Conservation (phyloP, 2,888 invertebrate genomes). For the Blastobasis lacticolella region DNA sequence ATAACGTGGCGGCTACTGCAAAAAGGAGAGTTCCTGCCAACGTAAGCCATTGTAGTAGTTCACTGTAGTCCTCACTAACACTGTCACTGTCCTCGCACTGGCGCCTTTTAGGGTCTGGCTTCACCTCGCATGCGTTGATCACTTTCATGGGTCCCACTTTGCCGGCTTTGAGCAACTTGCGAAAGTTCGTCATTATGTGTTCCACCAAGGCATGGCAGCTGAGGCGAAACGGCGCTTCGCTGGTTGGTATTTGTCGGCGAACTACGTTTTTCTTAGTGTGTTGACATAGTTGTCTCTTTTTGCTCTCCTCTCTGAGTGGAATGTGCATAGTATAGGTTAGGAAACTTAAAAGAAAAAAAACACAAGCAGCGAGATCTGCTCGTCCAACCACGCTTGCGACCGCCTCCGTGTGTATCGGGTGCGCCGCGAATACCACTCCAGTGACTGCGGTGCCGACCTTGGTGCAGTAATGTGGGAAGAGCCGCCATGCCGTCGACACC, state of each 20-base stretch:
- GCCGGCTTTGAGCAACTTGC: slow-evolving; percentile 53
- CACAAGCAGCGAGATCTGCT: slow-evolving; percentile 93
- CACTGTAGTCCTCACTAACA: slow-evolving; percentile 60
- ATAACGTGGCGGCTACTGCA: slow-evolving; percentile 88
- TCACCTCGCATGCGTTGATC: slow-evolving; percentile 50
- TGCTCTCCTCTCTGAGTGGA: slow-evolving; percentile 72
- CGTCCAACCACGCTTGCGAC: slow-evolving; percentile 96
- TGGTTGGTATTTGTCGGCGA: slow-evolving; percentile 34
- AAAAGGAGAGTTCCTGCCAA: slow-evolving; percentile 76
- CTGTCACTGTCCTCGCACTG: slow-evolving; percentile 58
- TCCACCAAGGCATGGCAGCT: slow-evolving; percentile 62
- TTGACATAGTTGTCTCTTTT: slow-evolving; percentile 46
- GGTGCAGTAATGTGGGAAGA: slow-evolving; percentile 77
- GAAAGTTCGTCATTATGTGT: slow-evolving; percentile 60
- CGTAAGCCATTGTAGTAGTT: slow-evolving; percentile 70
- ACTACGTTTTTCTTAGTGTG: slow-evolving; percentile 43
- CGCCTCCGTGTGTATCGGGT: slow-evolving; percentile 97
- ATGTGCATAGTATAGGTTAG: slow-evolving; percentile 89
- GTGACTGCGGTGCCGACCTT: slow-evolving; percentile 82
- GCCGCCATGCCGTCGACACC: slow-evolving; percentile 81
- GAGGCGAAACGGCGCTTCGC: slow-evolving; percentile 52
- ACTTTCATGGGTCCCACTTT: slow-evolving; percentile 56
- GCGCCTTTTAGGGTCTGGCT: slow-evolving; percentile 40
- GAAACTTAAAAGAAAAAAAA: slow-evolving; percentile 91
- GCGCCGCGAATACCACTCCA: slow-evolving; percentile 92